phyloP scores from a whole-genome alignment of 2,797 vertebrate species.

The Ctenosaura bakeri region DNA sequence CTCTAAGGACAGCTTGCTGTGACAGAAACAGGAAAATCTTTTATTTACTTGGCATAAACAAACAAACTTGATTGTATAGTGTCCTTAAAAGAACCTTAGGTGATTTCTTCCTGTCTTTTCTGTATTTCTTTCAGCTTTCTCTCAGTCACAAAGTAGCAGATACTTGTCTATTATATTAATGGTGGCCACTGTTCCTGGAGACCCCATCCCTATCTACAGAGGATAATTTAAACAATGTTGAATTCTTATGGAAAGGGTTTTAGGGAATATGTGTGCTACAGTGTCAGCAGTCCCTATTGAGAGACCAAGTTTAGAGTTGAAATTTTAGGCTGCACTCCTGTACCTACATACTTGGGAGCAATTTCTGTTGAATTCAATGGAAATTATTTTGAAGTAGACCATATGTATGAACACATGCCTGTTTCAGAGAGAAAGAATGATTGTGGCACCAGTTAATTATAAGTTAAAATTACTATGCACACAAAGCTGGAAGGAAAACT shows the following conservation, averaged over 20 bases:
- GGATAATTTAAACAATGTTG: not conserved
- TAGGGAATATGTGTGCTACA: not conserved
- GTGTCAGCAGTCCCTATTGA: not conserved
- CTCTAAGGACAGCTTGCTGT: not conserved
- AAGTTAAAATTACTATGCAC: not conserved
- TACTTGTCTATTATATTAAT: not conserved
- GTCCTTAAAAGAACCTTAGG: not conserved
- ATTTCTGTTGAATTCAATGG: not conserved
- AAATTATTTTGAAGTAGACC: not conserved
- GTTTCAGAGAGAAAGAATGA: not conserved
- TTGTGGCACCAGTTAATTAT: not conserved
- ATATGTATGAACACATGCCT: not conserved
- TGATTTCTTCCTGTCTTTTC: no score
- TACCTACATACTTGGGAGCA: not conserved
- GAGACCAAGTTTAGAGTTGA: not conserved
- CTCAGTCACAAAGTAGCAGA: no score
- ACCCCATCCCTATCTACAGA: not conserved
- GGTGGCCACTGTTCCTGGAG: not conserved
- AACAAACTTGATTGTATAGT: not conserved
- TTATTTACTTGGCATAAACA: not conserved
- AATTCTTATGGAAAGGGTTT: not conserved
- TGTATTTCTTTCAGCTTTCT: no score
- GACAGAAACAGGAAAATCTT: not conserved
- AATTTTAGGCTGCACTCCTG: not conserved
- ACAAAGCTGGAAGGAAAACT: not conserved